Conservation (phyloP, 2,113 vertebrate genomes). For the Drymodes brunneopygia region DNA sequence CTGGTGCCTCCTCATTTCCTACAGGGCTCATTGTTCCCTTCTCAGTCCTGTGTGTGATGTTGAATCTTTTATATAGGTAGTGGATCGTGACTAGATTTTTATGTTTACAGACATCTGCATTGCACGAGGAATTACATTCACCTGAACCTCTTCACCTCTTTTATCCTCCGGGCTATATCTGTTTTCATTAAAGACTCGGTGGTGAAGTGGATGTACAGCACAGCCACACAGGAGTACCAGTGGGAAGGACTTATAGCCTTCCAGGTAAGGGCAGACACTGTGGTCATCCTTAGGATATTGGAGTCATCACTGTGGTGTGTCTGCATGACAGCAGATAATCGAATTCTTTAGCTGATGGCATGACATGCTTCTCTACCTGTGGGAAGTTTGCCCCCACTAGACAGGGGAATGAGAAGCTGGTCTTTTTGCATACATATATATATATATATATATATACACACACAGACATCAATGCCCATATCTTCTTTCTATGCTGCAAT, state of each 20-base stretch:
- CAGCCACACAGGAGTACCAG: constrained; percentile 70
- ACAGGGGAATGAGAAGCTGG: background rate
- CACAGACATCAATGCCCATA: accelerated
- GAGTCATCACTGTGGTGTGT: background rate
- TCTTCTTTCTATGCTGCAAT: background rate
- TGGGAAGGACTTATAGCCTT: constrained; percentile 78
- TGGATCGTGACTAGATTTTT: background rate
- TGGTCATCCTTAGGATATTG: background rate
- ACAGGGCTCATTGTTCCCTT: background rate
- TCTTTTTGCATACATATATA: background rate
- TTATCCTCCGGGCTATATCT: constrained; percentile 89
- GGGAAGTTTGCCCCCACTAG: background rate
- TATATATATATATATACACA: no score
- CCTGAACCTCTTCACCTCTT: constrained; percentile 93
- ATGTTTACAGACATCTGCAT: constrained; percentile 84
- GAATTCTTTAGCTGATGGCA: background rate
- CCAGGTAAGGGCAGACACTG: constrained; percentile 71
- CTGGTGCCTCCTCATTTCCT: background rate
- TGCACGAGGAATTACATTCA: constrained; percentile 97
- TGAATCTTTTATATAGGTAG: background rate
- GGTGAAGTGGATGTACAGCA: constrained; percentile 82
- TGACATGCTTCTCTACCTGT: background rate
- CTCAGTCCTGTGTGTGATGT: background rate
- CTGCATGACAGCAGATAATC: background rate
- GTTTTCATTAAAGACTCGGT: constrained; percentile 89